Percentiles rank a stretch among this genome's conserved stretches.
Evolutionary conservation across 2,888 invertebrate genomes (phyloP).

Genomic region (Amphimallon solstitiale): DNA sequence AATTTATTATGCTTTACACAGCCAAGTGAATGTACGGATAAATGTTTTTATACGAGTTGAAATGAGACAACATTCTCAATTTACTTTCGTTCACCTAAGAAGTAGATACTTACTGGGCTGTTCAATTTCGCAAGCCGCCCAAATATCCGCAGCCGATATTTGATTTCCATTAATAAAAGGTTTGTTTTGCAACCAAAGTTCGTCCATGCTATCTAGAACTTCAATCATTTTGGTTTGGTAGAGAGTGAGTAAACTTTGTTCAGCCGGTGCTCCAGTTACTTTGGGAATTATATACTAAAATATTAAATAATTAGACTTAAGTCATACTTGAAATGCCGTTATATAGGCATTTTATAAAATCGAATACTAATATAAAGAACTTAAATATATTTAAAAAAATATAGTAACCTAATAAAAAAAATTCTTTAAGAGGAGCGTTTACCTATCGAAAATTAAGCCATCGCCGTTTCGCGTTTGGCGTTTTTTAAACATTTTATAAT

Average conservation of each 20-base stretch:
- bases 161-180: slow-evolving; percentile 70
- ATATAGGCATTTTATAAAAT: too few species aligned
- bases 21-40: too few species aligned
- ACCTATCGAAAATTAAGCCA: too few species aligned
- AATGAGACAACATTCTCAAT: slow-evolving; percentile 38
- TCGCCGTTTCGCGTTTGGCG: too few species aligned
- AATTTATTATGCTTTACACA: too few species aligned
- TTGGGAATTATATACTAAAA: slow-evolving; percentile 65
- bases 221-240: slow-evolving; percentile 65
- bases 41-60: too few species aligned
- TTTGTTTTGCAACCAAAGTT: slow-evolving; percentile 64
- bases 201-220: slow-evolving; percentile 69
- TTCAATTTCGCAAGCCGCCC: slow-evolving; percentile 81
- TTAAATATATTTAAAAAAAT: too few species aligned
- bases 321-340: too few species aligned
- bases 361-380: too few species aligned
- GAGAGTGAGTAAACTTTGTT: slow-evolving; percentile 60
- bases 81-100: not conserved
- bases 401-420: too few species aligned
- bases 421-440: too few species aligned
- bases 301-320: slow-evolving; percentile 1
- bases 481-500: too few species aligned
- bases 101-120: slow-evolving; percentile 75
- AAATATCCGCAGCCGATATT: slow-evolving; percentile 78
- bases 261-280: slow-evolving; percentile 63